A percentile compares a stretch with the other conserved stretches of the same genome.
Evolutionary conservation across 2,888 invertebrate genomes (phyloP).

Genomic region (Seira musarum): DNA sequence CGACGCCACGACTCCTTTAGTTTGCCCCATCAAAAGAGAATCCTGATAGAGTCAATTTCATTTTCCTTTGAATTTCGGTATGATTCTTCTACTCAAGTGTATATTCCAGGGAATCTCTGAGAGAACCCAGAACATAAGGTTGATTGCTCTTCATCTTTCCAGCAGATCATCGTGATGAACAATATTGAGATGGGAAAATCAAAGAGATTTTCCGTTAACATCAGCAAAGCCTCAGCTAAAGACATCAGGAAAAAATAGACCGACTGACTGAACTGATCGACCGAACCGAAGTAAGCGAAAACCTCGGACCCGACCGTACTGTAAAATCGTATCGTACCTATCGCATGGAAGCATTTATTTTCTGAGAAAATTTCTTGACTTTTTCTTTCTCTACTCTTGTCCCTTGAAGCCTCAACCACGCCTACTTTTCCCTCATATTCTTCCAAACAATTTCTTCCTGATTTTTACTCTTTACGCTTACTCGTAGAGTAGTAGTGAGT

Average conservation of each 20-base stretch:
- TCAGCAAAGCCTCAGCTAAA: neutral
- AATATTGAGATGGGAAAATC: neutral
- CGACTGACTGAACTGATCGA: neutral
- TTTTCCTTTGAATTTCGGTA: neutral
- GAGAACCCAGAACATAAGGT: neutral
- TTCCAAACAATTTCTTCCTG: slow-evolving; percentile 68
- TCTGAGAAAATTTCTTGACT: slow-evolving; percentile 69
- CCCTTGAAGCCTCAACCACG: slow-evolving; percentile 68
- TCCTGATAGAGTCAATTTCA: neutral
- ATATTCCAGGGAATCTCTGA: neutral
- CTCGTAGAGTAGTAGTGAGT: slow-evolving; percentile 13
- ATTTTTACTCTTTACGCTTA: slow-evolving; percentile 49
- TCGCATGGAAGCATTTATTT: slow-evolving; percentile 62
- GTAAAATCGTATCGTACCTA: slow-evolving; percentile 1
- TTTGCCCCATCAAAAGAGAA: neutral
- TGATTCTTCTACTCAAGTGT: neutral
- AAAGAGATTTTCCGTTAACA: slow-evolving; percentile 2
- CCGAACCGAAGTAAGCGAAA: slow-evolving; percentile 15
- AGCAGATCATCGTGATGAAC: neutral
- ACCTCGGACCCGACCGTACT: slow-evolving; percentile 45
- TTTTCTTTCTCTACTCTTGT: slow-evolving; percentile 66
- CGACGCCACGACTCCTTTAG: neutral
- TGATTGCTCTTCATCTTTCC: neutral
- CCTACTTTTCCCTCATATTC: slow-evolving; percentile 68
- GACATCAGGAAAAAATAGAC: neutral